phyloP scores from a whole-genome alignment of 2,113 vertebrate genomes.

The Sceloporus undulatus region DNA sequence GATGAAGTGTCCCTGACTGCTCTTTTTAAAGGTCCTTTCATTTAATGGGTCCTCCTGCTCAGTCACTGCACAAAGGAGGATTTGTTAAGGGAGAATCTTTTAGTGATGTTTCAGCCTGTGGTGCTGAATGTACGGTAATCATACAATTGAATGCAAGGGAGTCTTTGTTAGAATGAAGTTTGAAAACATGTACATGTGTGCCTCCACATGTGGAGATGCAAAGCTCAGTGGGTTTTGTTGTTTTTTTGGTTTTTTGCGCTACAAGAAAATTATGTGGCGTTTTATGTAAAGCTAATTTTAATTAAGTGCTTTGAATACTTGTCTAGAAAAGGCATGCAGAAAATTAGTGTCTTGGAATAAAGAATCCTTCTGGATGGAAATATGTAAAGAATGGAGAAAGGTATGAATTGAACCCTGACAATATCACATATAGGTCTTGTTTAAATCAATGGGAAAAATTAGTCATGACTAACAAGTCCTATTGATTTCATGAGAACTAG shows the following conservation, averaged over 20 bases:
- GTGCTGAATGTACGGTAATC: conserved; percentile 46
- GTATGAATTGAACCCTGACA: too few relatives aligned
- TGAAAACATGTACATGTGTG: conserved; percentile 63
- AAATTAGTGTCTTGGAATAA: not conserved
- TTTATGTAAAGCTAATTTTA: not conserved
- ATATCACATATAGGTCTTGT: not conserved
- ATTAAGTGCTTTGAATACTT: not conserved
- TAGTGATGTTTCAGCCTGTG: conserved; percentile 48
- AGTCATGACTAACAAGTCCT: not conserved
- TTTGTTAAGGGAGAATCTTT: conserved; percentile 72
- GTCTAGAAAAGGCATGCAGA: conserved; percentile 17
- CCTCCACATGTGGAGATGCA: conserved; percentile 5
- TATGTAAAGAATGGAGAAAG: not conserved
- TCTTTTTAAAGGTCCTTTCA: conserved; percentile 79
- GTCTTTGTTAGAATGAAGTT: conserved; percentile 58
- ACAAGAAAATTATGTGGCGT: not conserved
- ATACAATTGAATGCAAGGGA: conserved; percentile 55
- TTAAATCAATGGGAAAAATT: conserved; percentile 1
- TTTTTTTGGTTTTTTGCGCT: not conserved
- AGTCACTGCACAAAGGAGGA: conserved; percentile 69
- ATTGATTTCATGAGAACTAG: not conserved
- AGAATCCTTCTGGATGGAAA: not conserved
- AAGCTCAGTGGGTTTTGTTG: not conserved
- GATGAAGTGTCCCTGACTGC: conserved; percentile 70
- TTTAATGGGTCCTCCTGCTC: conserved; percentile 61